Conservation (phyloP, 2,113 vertebrate species). For the Xerus inauris region DNA sequence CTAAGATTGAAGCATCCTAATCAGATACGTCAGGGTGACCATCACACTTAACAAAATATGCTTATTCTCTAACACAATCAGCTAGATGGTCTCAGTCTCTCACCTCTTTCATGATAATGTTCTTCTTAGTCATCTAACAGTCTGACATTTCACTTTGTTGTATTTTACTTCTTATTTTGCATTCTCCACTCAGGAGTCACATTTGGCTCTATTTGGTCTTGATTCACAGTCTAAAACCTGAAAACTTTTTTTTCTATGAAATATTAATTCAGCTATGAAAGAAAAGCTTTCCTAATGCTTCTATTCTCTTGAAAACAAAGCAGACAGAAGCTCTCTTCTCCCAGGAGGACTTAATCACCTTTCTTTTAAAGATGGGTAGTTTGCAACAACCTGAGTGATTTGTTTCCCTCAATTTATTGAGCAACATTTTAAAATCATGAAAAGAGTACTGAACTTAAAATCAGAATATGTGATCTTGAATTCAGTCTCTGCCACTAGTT, state of each 20-base stretch:
- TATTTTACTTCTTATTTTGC: neutral
- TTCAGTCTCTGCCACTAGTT: neutral
- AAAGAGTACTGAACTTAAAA: neutral
- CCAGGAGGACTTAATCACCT: neutral
- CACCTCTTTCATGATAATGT: neutral
- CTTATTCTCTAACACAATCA: neutral
- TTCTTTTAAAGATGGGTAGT: slow-evolving; percentile 3
- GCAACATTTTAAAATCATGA: neutral
- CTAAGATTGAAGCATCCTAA: neutral
- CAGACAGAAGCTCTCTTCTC: neutral
- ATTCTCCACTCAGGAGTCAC: neutral
- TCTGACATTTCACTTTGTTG: neutral
- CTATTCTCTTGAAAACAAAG: slow-evolving; percentile 32
- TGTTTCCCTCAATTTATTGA: neutral
- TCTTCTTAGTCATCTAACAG: neutral
- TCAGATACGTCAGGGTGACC: neutral
- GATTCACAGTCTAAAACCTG: neutral
- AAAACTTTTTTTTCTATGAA: slow-evolving; percentile 50
- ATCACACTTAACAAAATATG: neutral
- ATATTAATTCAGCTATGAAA: slow-evolving; percentile 22
- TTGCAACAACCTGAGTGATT: neutral
- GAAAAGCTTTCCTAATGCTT: slow-evolving; percentile 10
- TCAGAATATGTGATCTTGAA: slow-evolving; percentile 7
- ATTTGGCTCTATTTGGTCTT: slow-evolving; percentile 14
- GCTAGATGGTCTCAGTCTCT: neutral